Evolutionary conservation across 2,113 vertebrate genomes (phyloP).

Genomic region (Zeus faber): DNA sequence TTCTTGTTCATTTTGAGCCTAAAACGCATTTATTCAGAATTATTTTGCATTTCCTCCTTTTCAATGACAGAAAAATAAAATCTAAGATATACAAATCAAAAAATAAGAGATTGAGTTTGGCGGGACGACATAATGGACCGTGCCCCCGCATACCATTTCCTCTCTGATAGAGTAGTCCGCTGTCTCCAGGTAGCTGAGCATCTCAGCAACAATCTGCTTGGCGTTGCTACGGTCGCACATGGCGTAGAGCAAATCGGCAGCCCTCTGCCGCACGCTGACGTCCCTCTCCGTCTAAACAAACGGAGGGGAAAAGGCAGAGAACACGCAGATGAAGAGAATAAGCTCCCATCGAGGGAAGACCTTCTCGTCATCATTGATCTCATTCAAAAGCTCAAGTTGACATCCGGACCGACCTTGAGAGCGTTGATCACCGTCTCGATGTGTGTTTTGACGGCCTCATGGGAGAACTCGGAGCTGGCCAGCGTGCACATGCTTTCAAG

Average conservation of each 20-base stretch:
- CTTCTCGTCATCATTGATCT: background rate
- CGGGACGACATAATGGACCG: too few species aligned
- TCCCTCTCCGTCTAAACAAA: conserved; percentile 84
- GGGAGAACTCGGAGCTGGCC: conserved; percentile 79
- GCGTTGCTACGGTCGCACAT: conserved; percentile 94
- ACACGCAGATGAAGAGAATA: conserved; percentile 1
- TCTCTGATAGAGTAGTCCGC: conserved; percentile 92
- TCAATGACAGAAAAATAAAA: too few species aligned
- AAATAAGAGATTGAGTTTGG: too few species aligned
- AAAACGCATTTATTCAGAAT: too few species aligned
- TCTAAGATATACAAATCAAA: too few species aligned
- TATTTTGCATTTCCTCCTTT: too few species aligned
- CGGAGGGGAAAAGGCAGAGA: too few species aligned
- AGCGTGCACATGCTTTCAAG: conserved; percentile 85
- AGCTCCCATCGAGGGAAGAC: background rate
- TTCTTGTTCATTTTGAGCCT: too few species aligned
- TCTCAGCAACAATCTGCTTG: conserved; percentile 91
- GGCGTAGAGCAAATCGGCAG: conserved; percentile 88
- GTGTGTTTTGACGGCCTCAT: conserved; percentile 81
- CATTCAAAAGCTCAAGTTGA: background rate
- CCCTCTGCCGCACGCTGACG: conserved; percentile 88
- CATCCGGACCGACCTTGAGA: conserved; percentile 69
- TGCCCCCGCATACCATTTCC: conserved; percentile 92
- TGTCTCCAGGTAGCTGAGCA: conserved; percentile 90
- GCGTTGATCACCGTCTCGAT: conserved; percentile 85